Base-by-base conservation (phyloP, 1,140 invertebrate species). In the Stenopsyche tienmushanensis region DNA sequence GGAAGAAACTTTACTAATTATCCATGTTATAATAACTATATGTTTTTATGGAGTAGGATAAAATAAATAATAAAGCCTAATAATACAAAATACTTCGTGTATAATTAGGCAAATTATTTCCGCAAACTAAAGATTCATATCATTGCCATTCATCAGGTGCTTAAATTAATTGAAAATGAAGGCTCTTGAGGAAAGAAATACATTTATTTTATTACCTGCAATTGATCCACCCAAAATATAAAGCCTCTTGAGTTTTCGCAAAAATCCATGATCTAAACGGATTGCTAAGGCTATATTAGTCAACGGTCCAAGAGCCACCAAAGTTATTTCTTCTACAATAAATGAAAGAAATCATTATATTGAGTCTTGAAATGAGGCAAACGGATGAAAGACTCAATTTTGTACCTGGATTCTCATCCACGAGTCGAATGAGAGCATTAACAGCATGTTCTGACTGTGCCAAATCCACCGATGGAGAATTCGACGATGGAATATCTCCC, bases 221-320 rank as follows among this genome's bases (percentile, higher is more conserved):
- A 80, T 78, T 77, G 89, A 90, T 71, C 90, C 90, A 44, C 89
- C 89, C 85, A 92, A 88, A 2, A 89, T 81, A 63, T 82, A 84
- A 55, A 90, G 76, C 57, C 84, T 82, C 70, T 86, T 85, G 0
- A 90, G 73, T 58, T 82, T 81, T 1, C 77, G 72, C 0, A 81
- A 72, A 73, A 91, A 86, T 18, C 83, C 70, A 3, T 84, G 81
- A 71, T 87, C 85, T 39, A 89, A 74, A 73, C 84, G 82, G 8
- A 88, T 77, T 1, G 89, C 83, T 58, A 90, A 71, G 2, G 89
- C 90, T 54, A 90, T 74, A 73, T 92, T 92, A 2, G 89, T 92
- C 50, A 91, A 75, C 3, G 90, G 89, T 17, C 83, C 90, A 42
- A 91, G 64, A 64, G 84, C 84, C 23, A 91, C 73, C 24, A 91